Conservation (phyloP, 2,888 invertebrate species). For the Cecidostiba fungosa region DNA sequence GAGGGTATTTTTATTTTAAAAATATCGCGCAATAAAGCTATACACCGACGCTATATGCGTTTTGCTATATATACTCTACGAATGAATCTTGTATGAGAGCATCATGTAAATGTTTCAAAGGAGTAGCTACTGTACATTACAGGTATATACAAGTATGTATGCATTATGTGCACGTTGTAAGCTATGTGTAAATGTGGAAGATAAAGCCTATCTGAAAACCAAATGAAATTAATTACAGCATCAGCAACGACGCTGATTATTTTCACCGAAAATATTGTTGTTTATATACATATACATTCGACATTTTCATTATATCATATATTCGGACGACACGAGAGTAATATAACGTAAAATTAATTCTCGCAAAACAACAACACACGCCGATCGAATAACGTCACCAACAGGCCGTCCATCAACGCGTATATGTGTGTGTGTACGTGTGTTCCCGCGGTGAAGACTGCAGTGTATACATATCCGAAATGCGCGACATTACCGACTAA, state of each 20-base stretch:
- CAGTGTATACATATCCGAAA: not conserved
- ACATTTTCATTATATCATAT: not conserved
- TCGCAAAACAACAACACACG: not conserved
- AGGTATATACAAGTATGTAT: not conserved
- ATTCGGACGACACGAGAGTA: not conserved
- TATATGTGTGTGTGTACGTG: not conserved
- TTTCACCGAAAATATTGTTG: not conserved
- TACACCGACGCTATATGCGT: not conserved
- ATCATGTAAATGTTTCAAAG: not conserved
- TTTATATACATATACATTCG: not conserved
- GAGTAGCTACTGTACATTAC: not conserved
- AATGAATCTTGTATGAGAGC: not conserved
- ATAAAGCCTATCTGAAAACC: not conserved
- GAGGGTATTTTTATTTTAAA: not conserved
- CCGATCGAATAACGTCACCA: conserved; percentile 1
- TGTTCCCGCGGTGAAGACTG: not conserved
- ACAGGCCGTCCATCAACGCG: not conserved
- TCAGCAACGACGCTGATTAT: not conserved
- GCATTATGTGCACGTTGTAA: not conserved
- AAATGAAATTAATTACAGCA: not conserved
- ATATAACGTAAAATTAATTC: not conserved
- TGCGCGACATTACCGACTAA: not conserved
- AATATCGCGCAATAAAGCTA: not conserved
- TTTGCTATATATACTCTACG: not conserved
- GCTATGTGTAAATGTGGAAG: not conserved